Conservation (phyloP, 2,888 invertebrate genomes). For the Eudasyphora cyanicolor region DNA sequence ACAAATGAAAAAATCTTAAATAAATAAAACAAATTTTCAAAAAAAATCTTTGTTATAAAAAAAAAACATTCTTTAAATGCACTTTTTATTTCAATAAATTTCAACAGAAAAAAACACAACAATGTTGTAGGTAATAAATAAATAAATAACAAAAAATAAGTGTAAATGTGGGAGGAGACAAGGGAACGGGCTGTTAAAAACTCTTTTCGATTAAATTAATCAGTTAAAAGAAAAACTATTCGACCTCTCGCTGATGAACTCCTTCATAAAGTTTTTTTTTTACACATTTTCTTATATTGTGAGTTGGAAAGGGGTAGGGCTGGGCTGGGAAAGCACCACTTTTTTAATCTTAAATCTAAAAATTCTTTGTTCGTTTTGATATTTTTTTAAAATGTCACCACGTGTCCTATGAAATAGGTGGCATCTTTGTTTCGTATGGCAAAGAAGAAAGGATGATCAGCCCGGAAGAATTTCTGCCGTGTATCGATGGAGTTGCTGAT, state of each 20-base stretch:
- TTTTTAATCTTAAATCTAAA: slow-evolving; percentile 1
- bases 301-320: no score
- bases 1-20: not conserved
- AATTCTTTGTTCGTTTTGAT: not conserved
- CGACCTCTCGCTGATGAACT: no score
- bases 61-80: slow-evolving; percentile 47
- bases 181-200: not conserved
- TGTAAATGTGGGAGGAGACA: not conserved
- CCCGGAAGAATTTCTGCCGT: slow-evolving; percentile 76
- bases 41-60: slow-evolving; percentile 61
- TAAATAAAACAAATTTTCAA: slow-evolving; percentile 50
- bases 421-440: slow-evolving; percentile 73
- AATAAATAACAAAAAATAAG: not conserved
- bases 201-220: no score
- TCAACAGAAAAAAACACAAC: not conserved
- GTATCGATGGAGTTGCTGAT: slow-evolving; percentile 74
- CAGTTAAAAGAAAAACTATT: no score
- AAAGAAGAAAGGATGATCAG: slow-evolving; percentile 78
- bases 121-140: slow-evolving; percentile 2
- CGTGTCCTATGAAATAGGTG: slow-evolving; percentile 75
- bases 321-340: not conserved
- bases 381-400: slow-evolving; percentile 69
- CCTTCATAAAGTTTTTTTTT: not conserved
- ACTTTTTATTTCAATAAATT: slow-evolving; percentile 49
- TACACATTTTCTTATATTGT: no score